Evolutionary conservation across 2,113 vertebrate species (phyloP).

Genomic region (Mixornis gularis): DNA sequence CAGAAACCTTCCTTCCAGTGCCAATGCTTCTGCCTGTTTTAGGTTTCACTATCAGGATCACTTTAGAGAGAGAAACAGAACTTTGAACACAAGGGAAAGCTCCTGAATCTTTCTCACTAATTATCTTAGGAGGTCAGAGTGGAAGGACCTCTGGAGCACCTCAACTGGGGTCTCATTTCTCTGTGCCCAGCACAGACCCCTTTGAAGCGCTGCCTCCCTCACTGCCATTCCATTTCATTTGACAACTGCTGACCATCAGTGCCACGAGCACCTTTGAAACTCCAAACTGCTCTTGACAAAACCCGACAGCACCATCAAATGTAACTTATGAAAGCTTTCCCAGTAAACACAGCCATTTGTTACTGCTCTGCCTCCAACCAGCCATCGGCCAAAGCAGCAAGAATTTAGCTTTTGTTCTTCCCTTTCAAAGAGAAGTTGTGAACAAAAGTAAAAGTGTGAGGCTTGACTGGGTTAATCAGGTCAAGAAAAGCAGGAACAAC

Average conservation of each 20-base stretch:
- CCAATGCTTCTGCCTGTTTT: neutral
- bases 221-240: neutral
- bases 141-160: neutral
- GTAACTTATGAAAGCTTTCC: neutral
- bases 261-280: neutral
- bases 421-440: neutral
- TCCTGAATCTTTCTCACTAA: neutral
- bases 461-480: neutral
- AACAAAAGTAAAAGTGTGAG: neutral
- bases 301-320: neutral
- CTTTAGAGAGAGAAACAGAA: neutral
- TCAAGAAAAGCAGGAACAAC: neutral
- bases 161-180: neutral
- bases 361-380: neutral
- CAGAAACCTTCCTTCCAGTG: neutral
- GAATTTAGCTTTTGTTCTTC: neutral
- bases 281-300: neutral
- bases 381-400: neutral
- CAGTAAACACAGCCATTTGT: neutral
- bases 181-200: rapidly evolving
- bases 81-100: neutral
- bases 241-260: neutral
- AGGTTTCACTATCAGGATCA: neutral
- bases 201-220: neutral
- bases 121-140: neutral